Percentiles rank a stretch among this genome's conserved stretches.
Conservation (phyloP, 2,797 vertebrate species). For the Pitangus sulphuratus region DNA sequence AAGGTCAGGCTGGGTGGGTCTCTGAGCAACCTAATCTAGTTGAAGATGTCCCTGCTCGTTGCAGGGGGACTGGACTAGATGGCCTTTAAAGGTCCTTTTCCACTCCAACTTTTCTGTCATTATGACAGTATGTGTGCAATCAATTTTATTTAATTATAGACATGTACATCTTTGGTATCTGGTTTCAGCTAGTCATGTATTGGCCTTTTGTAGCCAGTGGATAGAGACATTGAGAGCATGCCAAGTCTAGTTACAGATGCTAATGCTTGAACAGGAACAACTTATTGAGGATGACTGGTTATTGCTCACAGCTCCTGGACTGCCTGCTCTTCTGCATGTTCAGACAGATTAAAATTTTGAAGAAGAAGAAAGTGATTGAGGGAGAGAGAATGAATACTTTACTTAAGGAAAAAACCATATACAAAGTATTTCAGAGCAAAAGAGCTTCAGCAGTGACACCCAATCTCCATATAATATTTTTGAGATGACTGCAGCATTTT, state of each 20-base stretch:
- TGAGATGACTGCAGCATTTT: neutral
- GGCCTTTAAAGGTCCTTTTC: neutral
- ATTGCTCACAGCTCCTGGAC: neutral
- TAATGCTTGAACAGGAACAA: neutral
- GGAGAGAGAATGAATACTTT: neutral
- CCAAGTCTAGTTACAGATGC: neutral
- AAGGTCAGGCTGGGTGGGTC: neutral
- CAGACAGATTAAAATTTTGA: neutral
- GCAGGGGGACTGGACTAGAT: neutral
- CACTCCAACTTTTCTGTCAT: neutral
- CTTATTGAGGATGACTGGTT: neutral
- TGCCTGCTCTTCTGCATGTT: neutral
- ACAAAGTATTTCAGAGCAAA: neutral
- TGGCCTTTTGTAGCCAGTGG: neutral
- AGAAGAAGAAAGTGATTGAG: neutral
- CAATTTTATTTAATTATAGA: neutral
- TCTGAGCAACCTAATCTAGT: neutral
- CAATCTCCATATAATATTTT: neutral
- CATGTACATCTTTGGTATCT: neutral
- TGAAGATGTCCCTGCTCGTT: neutral
- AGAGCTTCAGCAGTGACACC: accelerated
- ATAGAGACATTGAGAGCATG: neutral
- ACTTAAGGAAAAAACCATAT: neutral
- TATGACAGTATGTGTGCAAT: neutral
- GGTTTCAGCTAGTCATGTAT: neutral